Evolutionary conservation across 2,888 invertebrate genomes (phyloP).

Genomic region (Herminia tarsipennalis): DNA sequence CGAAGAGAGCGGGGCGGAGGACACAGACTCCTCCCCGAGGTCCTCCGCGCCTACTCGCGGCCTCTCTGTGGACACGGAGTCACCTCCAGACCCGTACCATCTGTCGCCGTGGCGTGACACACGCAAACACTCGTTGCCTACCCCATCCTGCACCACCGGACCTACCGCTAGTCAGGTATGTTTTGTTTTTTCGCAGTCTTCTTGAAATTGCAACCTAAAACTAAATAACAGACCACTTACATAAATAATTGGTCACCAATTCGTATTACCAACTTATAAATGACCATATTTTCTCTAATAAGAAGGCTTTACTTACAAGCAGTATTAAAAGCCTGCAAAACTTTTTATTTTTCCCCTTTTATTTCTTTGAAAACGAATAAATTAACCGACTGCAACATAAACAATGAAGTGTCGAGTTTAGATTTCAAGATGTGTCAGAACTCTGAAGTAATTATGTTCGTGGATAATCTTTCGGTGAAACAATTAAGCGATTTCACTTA

Average conservation of each 20-base stretch:
- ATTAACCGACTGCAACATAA: too few relatives aligned
- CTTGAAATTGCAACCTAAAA: too few relatives aligned
- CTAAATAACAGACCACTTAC: too few relatives aligned
- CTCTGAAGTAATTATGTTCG: background rate
- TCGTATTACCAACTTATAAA: too few relatives aligned
- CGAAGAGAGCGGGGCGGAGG: conserved; percentile 90
- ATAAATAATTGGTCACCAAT: too few relatives aligned
- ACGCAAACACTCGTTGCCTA: conserved; percentile 93
- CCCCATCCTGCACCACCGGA: conserved; percentile 93
- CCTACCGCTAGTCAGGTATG: conserved; percentile 95
- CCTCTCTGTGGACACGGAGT: conserved; percentile 90
- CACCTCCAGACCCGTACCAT: conserved; percentile 92
- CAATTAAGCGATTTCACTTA: conserved; percentile 1
- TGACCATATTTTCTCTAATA: too few relatives aligned
- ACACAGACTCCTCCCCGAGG: conserved; percentile 86
- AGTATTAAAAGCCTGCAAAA: too few relatives aligned
- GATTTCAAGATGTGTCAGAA: background rate
- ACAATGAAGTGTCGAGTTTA: background rate
- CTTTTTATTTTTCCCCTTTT: too few relatives aligned
- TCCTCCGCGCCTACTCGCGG: conserved; percentile 85
- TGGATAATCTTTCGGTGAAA: conserved; percentile 7
- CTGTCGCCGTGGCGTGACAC: conserved; percentile 93
- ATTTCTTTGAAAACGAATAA: too few relatives aligned
- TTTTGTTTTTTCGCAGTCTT: too few relatives aligned
- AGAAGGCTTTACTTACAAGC: too few relatives aligned